phyloP scores from a whole-genome alignment of 2,113 vertebrate species.

The Amblyornis subalaris region DNA sequence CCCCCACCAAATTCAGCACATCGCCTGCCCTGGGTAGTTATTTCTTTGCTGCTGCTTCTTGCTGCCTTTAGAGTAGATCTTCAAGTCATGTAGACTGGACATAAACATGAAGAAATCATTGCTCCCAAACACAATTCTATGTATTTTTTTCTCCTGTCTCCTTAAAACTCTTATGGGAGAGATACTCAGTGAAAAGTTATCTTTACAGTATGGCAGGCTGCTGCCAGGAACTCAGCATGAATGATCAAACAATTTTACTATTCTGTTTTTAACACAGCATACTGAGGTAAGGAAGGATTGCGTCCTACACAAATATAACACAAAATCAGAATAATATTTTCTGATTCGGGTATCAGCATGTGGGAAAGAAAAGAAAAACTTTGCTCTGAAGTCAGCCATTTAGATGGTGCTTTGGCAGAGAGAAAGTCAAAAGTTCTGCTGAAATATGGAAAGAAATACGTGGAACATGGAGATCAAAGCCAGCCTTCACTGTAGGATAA shows the following conservation, averaged over 20 bases:
- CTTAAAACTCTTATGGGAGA: not conserved
- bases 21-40: not conserved
- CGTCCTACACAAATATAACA: not conserved
- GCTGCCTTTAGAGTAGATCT: not conserved
- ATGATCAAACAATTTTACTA: not conserved
- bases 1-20: not conserved
- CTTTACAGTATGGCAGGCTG: not conserved
- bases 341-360: not conserved
- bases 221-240: not conserved
- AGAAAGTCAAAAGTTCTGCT: not conserved
- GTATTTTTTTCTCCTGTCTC: not conserved
- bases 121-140: not conserved
- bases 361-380: not conserved
- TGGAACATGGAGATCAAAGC: not conserved
- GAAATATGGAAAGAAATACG: not conserved
- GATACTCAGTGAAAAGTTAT: not conserved
- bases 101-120: not conserved
- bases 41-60: not conserved
- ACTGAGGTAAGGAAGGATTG: not conserved
- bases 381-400: not conserved
- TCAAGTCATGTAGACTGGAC: not conserved
- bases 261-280: not conserved
- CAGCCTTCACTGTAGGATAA: not conserved
- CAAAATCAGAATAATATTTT: not conserved
- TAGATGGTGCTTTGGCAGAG: not conserved